Evolutionary conservation across 2,888 invertebrate species (phyloP), one percentile per base, ranked within the genome.

Genomic region (Gnatocerus cornutus): DNA sequence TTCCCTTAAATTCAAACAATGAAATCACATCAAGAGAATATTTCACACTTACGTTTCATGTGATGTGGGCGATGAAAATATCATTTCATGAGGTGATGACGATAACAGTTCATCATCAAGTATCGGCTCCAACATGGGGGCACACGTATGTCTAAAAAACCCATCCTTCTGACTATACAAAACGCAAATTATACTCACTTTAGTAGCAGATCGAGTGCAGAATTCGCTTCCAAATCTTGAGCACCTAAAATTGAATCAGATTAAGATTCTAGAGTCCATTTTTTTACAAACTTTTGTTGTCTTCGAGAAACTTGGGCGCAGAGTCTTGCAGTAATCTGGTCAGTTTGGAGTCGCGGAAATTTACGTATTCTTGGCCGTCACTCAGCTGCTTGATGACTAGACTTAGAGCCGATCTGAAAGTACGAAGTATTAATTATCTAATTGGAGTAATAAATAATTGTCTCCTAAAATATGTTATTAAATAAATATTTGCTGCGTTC

Each of bases 301-400:
- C 27, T 0, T 10, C 8, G 7, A 12, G 21, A 56, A 56, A 29
- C 10, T 6, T 29, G 4, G n/a, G 13, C 9, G 97, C 86, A 0
- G 96, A 94, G 69, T 92, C 91, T 82, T 95, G 94, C 5, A 97
- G 84, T 9, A 97, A 90, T 37, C 96, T 87, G 0, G 97, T 97
- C 50, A 97, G 84, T 81, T 96, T 97, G 41, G 94, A 95, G 80
- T 96, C 94, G 1, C 97, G 68, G 65, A 79, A 81, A 64, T 73
- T 80, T 0, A 81, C 71, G 71, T 71, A 75, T 84, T 84, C 80
- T 87, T 86, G 84, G 81, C 83, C 83, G 71, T 93, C 94, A 68
- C 93, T 93, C 0, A 97, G 86, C 78, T 93, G 92, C 75, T 90
- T 90, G 59, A 97, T 97, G 4, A 97, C 96, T 45, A 91, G 88